phyloP scores from a whole-genome alignment of 2,888 invertebrate species.

The Pilophorus perplexus region DNA sequence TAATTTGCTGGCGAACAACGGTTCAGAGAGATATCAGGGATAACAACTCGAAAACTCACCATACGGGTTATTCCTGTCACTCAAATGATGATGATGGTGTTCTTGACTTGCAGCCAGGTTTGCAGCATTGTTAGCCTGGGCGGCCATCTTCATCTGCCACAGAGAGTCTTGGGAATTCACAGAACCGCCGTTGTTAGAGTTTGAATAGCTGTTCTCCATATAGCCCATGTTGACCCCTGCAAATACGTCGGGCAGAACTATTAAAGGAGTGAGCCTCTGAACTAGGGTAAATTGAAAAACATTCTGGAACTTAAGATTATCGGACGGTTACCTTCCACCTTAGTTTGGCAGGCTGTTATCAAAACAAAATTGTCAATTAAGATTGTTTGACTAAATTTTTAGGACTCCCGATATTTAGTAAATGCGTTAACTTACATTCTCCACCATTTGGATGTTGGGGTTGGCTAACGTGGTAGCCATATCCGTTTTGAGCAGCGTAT shows the following conservation, averaged over 20 bases:
- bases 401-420: too few relatives aligned
- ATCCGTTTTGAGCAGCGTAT: conserved; percentile 79
- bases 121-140: conserved; percentile 64
- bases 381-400: neutral
- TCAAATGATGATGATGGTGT: conserved; percentile 49
- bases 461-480: conserved; percentile 74
- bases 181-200: conserved; percentile 92
- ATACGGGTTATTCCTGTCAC: conserved; percentile 49
- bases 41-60: conserved; percentile 43
- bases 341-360: conserved; percentile 45
- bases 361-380: conserved; percentile 3
- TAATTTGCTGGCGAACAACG: too few relatives aligned
- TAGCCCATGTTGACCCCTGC: conserved; percentile 85
- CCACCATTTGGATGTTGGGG: conserved; percentile 66
- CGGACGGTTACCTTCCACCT: conserved; percentile 45
- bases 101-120: conserved; percentile 52
- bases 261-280: too few relatives aligned
- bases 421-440: conserved; percentile 83
- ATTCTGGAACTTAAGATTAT: neutral
- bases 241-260: conserved; percentile 46
- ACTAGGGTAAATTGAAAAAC: neutral
- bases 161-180: conserved; percentile 91
- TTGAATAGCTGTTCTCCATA: conserved; percentile 88
- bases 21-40: neutral
- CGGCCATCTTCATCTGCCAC: conserved; percentile 91